Evolutionary conservation across 2,113 vertebrate genomes (phyloP).

Genomic region (Cyprinodon variegatus): DNA sequence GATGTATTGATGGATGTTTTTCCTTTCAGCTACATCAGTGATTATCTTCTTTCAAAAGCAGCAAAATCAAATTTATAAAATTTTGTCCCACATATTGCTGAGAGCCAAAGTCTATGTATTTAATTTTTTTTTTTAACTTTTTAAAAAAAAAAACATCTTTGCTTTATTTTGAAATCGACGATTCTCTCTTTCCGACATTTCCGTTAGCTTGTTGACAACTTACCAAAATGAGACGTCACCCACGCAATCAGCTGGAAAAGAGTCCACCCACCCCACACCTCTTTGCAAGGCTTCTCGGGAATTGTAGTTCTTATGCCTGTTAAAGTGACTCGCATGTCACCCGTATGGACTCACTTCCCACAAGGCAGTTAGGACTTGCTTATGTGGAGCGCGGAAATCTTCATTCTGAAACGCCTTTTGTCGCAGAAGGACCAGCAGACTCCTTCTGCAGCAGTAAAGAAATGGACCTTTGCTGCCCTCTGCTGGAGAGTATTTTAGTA

Average conservation of each 20-base stretch:
- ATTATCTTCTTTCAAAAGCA: too few relatives aligned
- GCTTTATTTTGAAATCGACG: constrained; percentile 51
- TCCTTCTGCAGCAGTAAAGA: too few relatives aligned
- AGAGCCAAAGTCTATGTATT: too few relatives aligned
- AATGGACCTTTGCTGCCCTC: constrained; percentile 57
- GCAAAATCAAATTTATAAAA: too few relatives aligned
- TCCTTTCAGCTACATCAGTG: too few relatives aligned
- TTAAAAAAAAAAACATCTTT: accelerated
- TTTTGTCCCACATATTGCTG: too few relatives aligned
- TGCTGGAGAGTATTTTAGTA: constrained; percentile 23
- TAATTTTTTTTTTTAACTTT: not conserved
- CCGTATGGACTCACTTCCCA: constrained; percentile 56
- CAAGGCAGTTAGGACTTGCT: constrained; percentile 46
- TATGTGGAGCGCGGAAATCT: constrained; percentile 76
- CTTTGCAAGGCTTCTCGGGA: constrained; percentile 36
- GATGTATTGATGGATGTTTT: too few relatives aligned
- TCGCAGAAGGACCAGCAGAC: constrained; percentile 22
- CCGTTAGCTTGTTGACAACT: constrained; percentile 24
- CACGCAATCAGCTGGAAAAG: constrained; percentile 42
- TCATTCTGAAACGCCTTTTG: not conserved
- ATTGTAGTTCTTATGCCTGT: constrained; percentile 25
- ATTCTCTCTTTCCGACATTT: constrained; percentile 15
- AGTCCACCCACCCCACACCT: not conserved
- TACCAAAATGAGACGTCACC: constrained; percentile 1
- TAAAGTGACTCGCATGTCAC: accelerated